phyloP scores from a whole-genome alignment of 2,113 vertebrate genomes.

The Diadophis punctatus region DNA sequence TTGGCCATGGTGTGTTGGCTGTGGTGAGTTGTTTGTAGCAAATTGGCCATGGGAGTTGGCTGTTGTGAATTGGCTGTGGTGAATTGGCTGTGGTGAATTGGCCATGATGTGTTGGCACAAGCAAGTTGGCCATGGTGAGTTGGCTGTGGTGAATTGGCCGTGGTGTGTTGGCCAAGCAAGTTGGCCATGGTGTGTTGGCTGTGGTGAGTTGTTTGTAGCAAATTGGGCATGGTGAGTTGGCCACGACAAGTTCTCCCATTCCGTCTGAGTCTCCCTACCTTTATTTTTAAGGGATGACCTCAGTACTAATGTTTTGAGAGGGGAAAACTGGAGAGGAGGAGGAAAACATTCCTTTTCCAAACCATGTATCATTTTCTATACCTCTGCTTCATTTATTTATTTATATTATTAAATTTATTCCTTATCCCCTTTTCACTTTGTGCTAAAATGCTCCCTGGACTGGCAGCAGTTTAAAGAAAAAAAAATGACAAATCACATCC shows the following conservation, averaged over 20 bases:
- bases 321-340: neutral
- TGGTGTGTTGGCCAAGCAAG: too few species aligned
- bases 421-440: neutral
- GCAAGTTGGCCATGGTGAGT: rapidly evolving
- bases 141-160: too few species aligned
- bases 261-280: neutral
- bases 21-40: too few species aligned
- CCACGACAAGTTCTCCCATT: too few species aligned
- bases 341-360: neutral
- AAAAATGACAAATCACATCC: neutral
- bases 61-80: too few species aligned
- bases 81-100: too few species aligned
- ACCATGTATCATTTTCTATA: neutral
- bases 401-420: neutral
- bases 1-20: too few species aligned
- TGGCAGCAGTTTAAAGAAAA: neutral
- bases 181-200: too few species aligned
- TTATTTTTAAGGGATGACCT: neutral
- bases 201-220: too few species aligned
- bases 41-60: too few species aligned
- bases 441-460: neutral
- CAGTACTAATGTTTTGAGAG: neutral
- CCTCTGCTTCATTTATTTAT: neutral
- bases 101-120: too few species aligned
- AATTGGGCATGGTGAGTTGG: too few species aligned